Evolutionary conservation across 2,113 vertebrate species (phyloP), one percentile per base, ranked within the genome.

Genomic region (Stigmatopora argus): DNA sequence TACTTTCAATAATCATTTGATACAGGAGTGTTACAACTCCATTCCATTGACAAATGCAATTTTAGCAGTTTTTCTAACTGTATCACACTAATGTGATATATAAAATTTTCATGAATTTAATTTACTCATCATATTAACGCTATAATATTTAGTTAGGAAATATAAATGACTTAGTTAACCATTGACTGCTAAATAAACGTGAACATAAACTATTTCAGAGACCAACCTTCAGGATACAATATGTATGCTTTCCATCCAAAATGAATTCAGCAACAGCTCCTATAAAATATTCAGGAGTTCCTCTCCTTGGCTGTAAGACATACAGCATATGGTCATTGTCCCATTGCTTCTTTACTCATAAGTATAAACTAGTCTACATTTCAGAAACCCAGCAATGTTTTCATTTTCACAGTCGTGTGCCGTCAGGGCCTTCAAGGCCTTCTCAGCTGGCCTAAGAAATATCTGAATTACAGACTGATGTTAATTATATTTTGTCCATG

Each of bases 281-380:
- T 65, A 84, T 85, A 77, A 87, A 88, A 86, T 83, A 85, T 86
- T 86, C 78, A 85, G 73, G 72, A 61, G 77, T 83, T 31, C 60
- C 71, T 77, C 70, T 80, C 75, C 77, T 56, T 62, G 74, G 73
- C 80, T 80, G 68, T 70, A 74, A 78, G 72, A 71, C 73, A 75
- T 77, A 65, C 70, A 4, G 73, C 85, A 87, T 87, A 88, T 88
- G 89, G 81, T 79, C 84, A 83, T 85, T 86, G 87, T 87, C 83
- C 56, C 60, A 49, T 69, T 76, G 63, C 48, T 63, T 62, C 62
- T 58, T 70, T 55, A 58, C 67, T 79, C 65, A 21, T 17, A 53
- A 14, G 19, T n/a, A 7, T 44, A 44, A 60, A 60, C 10, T 44
- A n/a, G 12, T 60, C 58, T 14, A 19, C 38, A 60, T 5, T 35